Percentiles rank a stretch among this genome's conserved stretches.
These are phyloP conservation scores for Pterostichus niger DNA, from an alignment of 2,888 invertebrate species.

Conservation along the genomic window DNA sequence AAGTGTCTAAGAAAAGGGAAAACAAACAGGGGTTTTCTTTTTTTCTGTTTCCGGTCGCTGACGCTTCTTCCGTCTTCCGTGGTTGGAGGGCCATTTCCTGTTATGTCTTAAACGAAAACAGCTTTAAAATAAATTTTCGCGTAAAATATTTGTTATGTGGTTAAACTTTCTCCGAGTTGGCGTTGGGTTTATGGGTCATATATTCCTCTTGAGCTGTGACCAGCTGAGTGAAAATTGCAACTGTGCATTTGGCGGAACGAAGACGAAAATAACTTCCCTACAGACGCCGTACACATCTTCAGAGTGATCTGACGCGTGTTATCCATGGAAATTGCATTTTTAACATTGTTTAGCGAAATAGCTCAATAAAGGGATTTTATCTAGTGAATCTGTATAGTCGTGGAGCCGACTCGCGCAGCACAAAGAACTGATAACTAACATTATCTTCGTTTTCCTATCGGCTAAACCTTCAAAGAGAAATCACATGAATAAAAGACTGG, in stretches of 20 bases:
- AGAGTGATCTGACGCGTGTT: slow-evolving; percentile 14
- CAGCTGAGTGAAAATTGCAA: slow-evolving; percentile 40
- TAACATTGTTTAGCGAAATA: slow-evolving; percentile 62
- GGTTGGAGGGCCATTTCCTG: slow-evolving; percentile 55
- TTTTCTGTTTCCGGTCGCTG: slow-evolving; percentile 39
- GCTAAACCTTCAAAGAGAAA: slow-evolving; percentile 8
- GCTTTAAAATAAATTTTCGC: slow-evolving; percentile 57
- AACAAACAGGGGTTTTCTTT: slow-evolving; percentile 7
- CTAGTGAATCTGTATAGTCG: slow-evolving; percentile 21
- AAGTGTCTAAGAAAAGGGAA: slow-evolving; percentile 2
- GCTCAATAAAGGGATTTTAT: slow-evolving; percentile 59
- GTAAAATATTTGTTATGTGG: slow-evolving; percentile 47
- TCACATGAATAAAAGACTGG: slow-evolving; percentile 34
- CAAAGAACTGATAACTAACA: slow-evolving; percentile 28
- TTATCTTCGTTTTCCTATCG: slow-evolving; percentile 35
- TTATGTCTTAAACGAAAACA: slow-evolving; percentile 59
- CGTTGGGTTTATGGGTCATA: slow-evolving; percentile 45
- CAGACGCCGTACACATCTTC: background rate
- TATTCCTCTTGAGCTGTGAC: slow-evolving; percentile 42
- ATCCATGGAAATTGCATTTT: slow-evolving; percentile 63
- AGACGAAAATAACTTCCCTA: background rate
- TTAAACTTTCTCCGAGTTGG: slow-evolving; percentile 39
- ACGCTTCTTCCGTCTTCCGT: slow-evolving; percentile 30
- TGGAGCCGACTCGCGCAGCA: background rate
- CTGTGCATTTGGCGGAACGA: slow-evolving; percentile 26